Evolutionary conservation across 2,797 vertebrate species (phyloP), one percentile per base, ranked within the genome.

Genomic region (Sebastes wilsoni): DNA sequence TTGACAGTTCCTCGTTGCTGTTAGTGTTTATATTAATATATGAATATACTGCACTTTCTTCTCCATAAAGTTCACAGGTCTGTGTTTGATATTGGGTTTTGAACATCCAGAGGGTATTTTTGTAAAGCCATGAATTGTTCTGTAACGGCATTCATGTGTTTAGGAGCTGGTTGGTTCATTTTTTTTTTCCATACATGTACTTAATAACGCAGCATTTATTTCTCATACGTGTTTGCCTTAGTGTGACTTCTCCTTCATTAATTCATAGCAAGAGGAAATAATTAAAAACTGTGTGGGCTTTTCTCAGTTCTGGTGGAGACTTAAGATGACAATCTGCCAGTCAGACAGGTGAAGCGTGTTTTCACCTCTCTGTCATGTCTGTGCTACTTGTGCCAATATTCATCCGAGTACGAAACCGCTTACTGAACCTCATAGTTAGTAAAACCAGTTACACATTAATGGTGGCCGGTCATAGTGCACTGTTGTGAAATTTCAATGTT

Each of bases 91-190:
- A 86, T 85, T 72, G 42, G 64, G 72, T 86, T 91, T 90, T 82
- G 30, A 79, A 66, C 77, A 88, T 85, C 28, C 68, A 81, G 79
- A 88, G 71, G 71, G 71, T 91, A 91, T 92, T 93, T 93, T 93
- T 93, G 83, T 91, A 91, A 92, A 92, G 56, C 81, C 87, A 80
- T 87, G 81, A 87, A 88, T 82, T 88, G 78, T 69, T 85, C 80
- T 76, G 30, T 67, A 56, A 78, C 0, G 13, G 23, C 71, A 87
- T 90, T 90, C 81, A 85, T 90, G 85, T 66, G 85, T 84, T 87
- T 82, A 78, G 52, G 25, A 80, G 67, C 62, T 71, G 74, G 64
- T 61, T 58, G 66, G 62, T 72, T 14, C 8, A 6, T 38, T 73
- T 60, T 20, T 65, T 34, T 70, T 54, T 13, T 1, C 36, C 36